phyloP scores from a whole-genome alignment of 2,888 invertebrate species.

The Oxytorus armatus region DNA sequence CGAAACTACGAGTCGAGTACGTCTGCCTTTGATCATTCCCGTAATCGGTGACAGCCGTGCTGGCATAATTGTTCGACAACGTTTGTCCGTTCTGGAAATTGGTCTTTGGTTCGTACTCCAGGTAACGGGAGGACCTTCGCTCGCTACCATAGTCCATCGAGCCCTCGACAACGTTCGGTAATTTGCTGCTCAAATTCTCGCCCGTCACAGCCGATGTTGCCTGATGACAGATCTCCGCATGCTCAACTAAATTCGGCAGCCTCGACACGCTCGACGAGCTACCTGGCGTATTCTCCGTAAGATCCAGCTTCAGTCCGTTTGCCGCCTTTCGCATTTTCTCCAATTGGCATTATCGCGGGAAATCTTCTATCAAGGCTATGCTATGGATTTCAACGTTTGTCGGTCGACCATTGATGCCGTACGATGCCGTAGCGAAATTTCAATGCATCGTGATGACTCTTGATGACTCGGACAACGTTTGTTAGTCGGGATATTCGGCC shows the following conservation, averaged over 20 bases:
- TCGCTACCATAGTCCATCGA: slow-evolving; percentile 84
- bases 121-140: slow-evolving; percentile 83
- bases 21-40: slow-evolving; percentile 56
- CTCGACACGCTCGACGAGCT: slow-evolving; percentile 78
- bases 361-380: slow-evolving; percentile 22
- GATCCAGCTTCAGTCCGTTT: slow-evolving; percentile 83
- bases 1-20: slow-evolving; percentile 73
- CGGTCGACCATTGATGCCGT: slow-evolving; percentile 9
- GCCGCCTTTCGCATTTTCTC: slow-evolving; percentile 82
- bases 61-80: slow-evolving; percentile 58
- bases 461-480: background rate
- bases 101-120: slow-evolving; percentile 78
- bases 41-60: slow-evolving; percentile 52
- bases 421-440: background rate
- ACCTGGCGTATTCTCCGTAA: slow-evolving; percentile 83
- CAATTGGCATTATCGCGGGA: slow-evolving; percentile 81
- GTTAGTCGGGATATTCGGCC: slow-evolving; percentile 51
- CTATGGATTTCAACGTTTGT: slow-evolving; percentile 11
- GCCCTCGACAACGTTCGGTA: slow-evolving; percentile 84
- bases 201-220: slow-evolving; percentile 72
- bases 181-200: slow-evolving; percentile 83
- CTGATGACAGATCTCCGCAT: slow-evolving; percentile 80
- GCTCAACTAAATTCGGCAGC: slow-evolving; percentile 82
- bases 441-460: background rate
- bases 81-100: slow-evolving; percentile 74